A percentile compares a stretch with the other conserved stretches of the same genome.
phyloP scores from a whole-genome alignment of 2,888 invertebrate genomes.

The Drosophila sordidula region DNA sequence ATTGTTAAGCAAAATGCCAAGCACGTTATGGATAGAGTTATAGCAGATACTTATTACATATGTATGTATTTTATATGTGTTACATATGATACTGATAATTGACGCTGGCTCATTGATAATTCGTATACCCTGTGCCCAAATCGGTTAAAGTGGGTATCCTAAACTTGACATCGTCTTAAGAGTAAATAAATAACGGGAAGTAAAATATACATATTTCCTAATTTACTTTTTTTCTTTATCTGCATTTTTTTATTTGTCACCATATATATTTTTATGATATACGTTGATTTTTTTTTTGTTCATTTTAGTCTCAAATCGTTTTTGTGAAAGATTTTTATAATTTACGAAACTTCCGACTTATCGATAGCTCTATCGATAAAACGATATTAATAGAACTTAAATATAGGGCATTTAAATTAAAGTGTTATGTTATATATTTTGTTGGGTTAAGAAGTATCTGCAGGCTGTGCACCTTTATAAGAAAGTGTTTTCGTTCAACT shows the following conservation, averaged over 20 bases:
- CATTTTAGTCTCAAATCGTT: too few species aligned
- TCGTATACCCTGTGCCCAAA: conserved; percentile 37
- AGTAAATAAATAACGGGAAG: neutral
- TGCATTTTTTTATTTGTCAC: too few species aligned
- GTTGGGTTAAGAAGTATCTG: conserved; percentile 16
- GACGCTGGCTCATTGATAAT: conserved; percentile 67
- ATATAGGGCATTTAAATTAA: too few species aligned
- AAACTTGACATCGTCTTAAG: too few species aligned
- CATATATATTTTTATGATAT: too few species aligned
- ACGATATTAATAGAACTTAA: too few species aligned
- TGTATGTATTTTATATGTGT: conserved; percentile 24
- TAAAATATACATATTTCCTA: neutral
- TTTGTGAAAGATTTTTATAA: too few species aligned
- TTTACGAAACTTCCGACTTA: too few species aligned
- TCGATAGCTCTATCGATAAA: too few species aligned
- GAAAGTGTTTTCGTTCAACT: conserved; percentile 28
- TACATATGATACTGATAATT: conserved; percentile 44
- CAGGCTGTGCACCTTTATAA: neutral
- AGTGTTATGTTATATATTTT: too few species aligned
- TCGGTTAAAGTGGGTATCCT: neutral
- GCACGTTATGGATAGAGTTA: conserved; percentile 54
- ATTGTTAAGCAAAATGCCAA: conserved; percentile 76
- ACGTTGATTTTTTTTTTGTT: too few species aligned
- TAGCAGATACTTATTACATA: conserved; percentile 34
- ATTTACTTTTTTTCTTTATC: too few species aligned